phyloP scores from a whole-genome alignment of 2,113 vertebrate species.

The Lophura nycthemera region DNA sequence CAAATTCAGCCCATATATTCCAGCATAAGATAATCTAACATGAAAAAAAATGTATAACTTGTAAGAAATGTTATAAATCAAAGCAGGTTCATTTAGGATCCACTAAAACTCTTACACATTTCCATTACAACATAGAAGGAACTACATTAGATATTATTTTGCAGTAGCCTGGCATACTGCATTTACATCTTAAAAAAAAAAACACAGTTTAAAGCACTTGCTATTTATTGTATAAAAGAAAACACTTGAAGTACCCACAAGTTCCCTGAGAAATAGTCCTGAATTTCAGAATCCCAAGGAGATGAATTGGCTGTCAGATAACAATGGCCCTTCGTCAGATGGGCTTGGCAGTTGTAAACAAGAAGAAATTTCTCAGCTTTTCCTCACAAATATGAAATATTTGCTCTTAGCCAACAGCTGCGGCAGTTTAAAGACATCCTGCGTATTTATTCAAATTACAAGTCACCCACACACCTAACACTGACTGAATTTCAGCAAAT shows the following conservation, averaged over 20 bases:
- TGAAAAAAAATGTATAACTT: background rate
- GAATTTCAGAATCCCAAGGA: slow-evolving; percentile 82
- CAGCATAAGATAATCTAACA: background rate
- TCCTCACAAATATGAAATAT: slow-evolving; percentile 87
- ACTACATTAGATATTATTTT: background rate
- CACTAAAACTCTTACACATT: background rate
- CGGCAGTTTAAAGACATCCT: slow-evolving; percentile 76
- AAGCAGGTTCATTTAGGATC: background rate
- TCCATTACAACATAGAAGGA: background rate
- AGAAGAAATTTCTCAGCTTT: slow-evolving; percentile 83
- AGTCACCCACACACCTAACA: slow-evolving; percentile 64
- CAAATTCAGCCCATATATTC: background rate
- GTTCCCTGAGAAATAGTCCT: slow-evolving; percentile 82
- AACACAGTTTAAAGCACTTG: background rate
- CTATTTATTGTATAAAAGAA: slow-evolving; percentile 55
- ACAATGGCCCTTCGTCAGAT: slow-evolving; percentile 84
- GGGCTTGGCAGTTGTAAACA: slow-evolving; percentile 86
- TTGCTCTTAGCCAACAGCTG: slow-evolving; percentile 83
- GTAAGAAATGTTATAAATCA: background rate
- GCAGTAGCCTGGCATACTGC: background rate
- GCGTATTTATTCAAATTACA: slow-evolving; percentile 80
- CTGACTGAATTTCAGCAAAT: slow-evolving; percentile 45
- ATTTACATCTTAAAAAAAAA: background rate
- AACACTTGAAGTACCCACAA: slow-evolving; percentile 73
- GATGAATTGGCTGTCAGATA: slow-evolving; percentile 85